Conservation (phyloP, 2,797 vertebrate species). For the Sebastiscus albofasciatus region DNA sequence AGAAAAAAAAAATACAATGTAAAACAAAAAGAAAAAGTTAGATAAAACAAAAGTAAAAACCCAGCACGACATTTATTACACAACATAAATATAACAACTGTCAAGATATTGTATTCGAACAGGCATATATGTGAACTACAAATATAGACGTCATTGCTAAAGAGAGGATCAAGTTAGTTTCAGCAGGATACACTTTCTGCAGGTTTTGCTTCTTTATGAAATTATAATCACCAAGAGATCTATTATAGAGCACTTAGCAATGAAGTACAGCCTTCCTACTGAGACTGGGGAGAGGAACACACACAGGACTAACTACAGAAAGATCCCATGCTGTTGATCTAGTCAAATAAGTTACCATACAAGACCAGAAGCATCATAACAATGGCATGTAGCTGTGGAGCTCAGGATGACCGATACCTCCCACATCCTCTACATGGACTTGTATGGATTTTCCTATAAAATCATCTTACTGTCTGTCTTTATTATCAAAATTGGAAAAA, state of each 20-base stretch:
- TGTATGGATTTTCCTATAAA: conserved; percentile 75
- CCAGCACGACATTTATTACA: conserved; percentile 94
- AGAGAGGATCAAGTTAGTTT: conserved; percentile 86
- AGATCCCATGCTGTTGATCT: conserved; percentile 86
- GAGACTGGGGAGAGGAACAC: conserved; percentile 79
- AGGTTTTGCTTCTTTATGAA: conserved; percentile 81
- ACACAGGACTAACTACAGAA: conserved; percentile 85
- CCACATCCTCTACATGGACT: conserved; percentile 70
- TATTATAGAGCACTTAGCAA: conserved; percentile 87
- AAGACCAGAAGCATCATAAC: conserved; percentile 84
- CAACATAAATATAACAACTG: conserved; percentile 90
- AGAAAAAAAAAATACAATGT: conserved; percentile 63
- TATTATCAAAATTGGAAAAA: conserved; percentile 40
- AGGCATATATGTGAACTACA: conserved; percentile 91
- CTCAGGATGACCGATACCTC: conserved; percentile 63
- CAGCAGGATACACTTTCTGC: conserved; percentile 87
- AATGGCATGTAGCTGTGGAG: conserved; percentile 78
- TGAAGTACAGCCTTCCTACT: conserved; percentile 87
- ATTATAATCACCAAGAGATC: conserved; percentile 82
- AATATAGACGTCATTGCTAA: conserved; percentile 86
- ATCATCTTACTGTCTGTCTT: conserved; percentile 26
- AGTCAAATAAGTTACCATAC: conserved; percentile 82
- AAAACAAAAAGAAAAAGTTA: conserved; percentile 72
- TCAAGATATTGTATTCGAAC: conserved; percentile 88
- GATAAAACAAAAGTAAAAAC: conserved; percentile 84